Evolutionary conservation across 2,888 invertebrate species (phyloP).

Genomic region (Suillia variegata): DNA sequence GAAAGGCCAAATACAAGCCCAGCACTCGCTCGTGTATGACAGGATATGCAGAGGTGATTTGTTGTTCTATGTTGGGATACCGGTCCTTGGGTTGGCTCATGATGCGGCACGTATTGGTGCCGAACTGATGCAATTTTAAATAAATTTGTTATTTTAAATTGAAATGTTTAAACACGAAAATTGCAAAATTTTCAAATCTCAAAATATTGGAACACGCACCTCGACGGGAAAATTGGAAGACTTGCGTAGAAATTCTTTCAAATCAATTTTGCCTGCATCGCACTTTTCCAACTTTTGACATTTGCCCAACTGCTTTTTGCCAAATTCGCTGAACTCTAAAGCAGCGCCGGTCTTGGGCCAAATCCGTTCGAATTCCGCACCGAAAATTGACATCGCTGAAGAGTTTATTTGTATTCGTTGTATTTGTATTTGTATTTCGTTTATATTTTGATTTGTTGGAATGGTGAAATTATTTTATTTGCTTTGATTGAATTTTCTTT

Average conservation of each 20-base stretch:
- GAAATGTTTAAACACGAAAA: constrained; percentile 26
- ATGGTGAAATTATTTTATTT: too few species aligned
- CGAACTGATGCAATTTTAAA: constrained; percentile 42
- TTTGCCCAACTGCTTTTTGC: constrained; percentile 35
- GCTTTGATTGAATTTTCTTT: not conserved
- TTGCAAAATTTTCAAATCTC: constrained; percentile 5
- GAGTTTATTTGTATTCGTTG: not conserved
- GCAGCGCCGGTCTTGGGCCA: constrained; percentile 37
- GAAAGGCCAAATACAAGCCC: constrained; percentile 67
- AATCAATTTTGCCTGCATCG: constrained; percentile 25
- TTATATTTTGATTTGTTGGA: too few species aligned
- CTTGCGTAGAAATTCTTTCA: constrained; percentile 35
- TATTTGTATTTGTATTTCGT: too few species aligned
- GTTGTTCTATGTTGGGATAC: constrained; percentile 41
- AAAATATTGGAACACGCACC: constrained; percentile 31
- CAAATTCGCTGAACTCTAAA: constrained; percentile 37
- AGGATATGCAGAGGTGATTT: constrained; percentile 68
- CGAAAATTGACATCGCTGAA: constrained; percentile 33
- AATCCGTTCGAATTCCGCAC: constrained; percentile 42
- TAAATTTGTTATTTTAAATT: not conserved
- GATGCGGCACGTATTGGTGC: constrained; percentile 53
- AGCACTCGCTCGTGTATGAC: constrained; percentile 71
- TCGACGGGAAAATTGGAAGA: constrained; percentile 47
- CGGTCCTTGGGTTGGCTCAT: constrained; percentile 44
- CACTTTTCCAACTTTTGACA: constrained; percentile 40